A percentile compares a stretch with the other conserved stretches of the same genome.
These are phyloP conservation scores for Macrotrachela quadricornifera DNA, from an alignment of 1,140 invertebrate species.

Conservation along the genomic window DNA sequence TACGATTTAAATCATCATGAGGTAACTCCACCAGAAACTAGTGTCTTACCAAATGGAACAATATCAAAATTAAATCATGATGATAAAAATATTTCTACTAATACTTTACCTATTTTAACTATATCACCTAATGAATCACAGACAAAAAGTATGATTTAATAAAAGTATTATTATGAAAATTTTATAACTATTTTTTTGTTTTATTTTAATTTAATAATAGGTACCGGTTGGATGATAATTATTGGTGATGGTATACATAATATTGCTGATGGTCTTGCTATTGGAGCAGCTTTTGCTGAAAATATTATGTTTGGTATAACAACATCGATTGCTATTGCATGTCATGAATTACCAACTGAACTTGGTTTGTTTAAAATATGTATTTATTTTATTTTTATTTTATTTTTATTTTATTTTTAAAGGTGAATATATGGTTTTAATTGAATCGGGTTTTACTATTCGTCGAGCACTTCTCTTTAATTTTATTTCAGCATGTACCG, in stretches of 20 bases:
- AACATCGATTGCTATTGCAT: conserved; percentile 32
- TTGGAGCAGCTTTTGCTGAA: conserved; percentile 32
- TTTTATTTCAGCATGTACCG: conserved; percentile 41
- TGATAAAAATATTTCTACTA: no score
- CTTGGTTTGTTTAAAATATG: conserved; percentile 22
- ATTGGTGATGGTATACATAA: conserved; percentile 34
- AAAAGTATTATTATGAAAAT: no score
- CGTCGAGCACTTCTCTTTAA: conserved; percentile 44
- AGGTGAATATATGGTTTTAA: conserved; percentile 49
- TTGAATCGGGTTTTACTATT: conserved; percentile 36
- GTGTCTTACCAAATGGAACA: no score
- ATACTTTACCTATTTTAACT: no score
- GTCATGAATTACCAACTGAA: conserved; percentile 36
- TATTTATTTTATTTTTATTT: not conserved
- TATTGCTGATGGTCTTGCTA: conserved; percentile 33
- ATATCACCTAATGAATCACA: no score
- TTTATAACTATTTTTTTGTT: no score
- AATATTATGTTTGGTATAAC: conserved; percentile 22
- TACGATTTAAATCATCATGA: no score
- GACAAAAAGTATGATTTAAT: no score
- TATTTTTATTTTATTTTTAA: conserved; percentile 2
- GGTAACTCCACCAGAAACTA: no score
- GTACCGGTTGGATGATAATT: conserved; percentile 30
- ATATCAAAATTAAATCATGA: no score
- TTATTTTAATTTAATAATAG: conserved; percentile 7